These are phyloP conservation scores for Pterophyllum scalare DNA, from an alignment of 2,113 vertebrate genomes.

Conservation along the genomic window DNA sequence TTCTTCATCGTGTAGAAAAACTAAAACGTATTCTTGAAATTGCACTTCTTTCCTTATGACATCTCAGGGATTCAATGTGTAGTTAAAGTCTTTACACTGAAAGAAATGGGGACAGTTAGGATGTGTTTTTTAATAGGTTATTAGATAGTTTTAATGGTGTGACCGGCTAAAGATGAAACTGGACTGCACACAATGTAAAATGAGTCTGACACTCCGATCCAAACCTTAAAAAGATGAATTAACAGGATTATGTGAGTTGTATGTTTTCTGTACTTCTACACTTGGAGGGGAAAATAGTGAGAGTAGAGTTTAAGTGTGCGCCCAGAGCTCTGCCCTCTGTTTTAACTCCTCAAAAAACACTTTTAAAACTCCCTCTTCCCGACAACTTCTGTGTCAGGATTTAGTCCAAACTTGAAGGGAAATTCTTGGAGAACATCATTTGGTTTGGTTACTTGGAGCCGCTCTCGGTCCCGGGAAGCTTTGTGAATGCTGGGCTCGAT, in stretches of 20 bases:
- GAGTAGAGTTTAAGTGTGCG: no score
- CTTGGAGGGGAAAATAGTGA: no score
- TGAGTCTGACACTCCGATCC: background rate
- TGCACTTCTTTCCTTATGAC: no score
- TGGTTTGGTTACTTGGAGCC: background rate
- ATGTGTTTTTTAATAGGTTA: background rate
- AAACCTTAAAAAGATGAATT: background rate
- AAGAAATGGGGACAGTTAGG: background rate
- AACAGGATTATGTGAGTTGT: background rate
- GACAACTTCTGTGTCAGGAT: background rate
- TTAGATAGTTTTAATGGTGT: background rate
- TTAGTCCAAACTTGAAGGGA: background rate
- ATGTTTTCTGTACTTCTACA: background rate
- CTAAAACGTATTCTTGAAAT: no score
- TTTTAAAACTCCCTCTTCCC: background rate
- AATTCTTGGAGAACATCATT: background rate
- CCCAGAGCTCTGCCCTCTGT: background rate
- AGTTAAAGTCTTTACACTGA: background rate
- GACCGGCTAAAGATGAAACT: background rate
- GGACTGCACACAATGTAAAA: background rate
- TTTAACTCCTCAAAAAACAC: background rate
- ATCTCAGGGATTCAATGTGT: background rate
- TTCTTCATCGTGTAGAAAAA: no score
- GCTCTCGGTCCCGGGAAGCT: background rate
- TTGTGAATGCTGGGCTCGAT: fast-evolving